These are phyloP conservation scores for Erinaceus europaeus DNA, from an alignment of 2,113 vertebrate species.

Conservation along the genomic window DNA sequence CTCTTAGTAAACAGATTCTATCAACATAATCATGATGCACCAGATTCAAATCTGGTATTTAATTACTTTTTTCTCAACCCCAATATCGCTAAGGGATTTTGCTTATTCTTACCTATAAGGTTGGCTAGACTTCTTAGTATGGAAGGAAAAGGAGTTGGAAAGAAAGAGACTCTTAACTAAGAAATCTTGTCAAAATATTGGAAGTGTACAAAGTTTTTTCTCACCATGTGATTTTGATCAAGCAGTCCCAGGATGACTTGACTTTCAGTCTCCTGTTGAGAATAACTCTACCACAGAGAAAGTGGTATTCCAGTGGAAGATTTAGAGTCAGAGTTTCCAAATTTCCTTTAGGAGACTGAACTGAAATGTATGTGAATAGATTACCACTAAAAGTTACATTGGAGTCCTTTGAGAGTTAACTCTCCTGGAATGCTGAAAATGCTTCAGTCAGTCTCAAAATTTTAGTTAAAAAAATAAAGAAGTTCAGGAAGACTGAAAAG, in stretches of 20 bases:
- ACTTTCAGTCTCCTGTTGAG: neutral
- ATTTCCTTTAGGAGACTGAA: slow-evolving; percentile 16
- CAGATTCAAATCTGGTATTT: slow-evolving; percentile 16
- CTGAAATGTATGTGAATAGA: neutral
- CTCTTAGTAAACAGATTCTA: neutral
- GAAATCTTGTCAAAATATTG: neutral
- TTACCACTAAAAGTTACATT: slow-evolving; percentile 23
- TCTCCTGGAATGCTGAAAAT: slow-evolving; percentile 29
- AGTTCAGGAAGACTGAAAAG: too few relatives aligned
- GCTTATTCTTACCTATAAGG: neutral
- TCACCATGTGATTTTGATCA: neutral
- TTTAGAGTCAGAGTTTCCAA: neutral
- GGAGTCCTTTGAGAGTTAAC: neutral
- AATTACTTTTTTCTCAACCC: slow-evolving; percentile 8
- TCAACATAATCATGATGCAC: neutral
- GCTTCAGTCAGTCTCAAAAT: neutral
- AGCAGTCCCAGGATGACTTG: neutral
- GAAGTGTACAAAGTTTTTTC: neutral
- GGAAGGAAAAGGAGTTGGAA: neutral
- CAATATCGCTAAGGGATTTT: neutral
- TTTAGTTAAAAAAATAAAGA: neutral
- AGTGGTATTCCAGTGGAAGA: neutral
- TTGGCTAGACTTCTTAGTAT: neutral
- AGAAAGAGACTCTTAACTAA: too few relatives aligned
- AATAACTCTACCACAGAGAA: neutral